Evolutionary conservation across 2,888 invertebrate genomes (phyloP), one percentile per base, ranked within the genome.

Genomic region (Pocota personata): DNA sequence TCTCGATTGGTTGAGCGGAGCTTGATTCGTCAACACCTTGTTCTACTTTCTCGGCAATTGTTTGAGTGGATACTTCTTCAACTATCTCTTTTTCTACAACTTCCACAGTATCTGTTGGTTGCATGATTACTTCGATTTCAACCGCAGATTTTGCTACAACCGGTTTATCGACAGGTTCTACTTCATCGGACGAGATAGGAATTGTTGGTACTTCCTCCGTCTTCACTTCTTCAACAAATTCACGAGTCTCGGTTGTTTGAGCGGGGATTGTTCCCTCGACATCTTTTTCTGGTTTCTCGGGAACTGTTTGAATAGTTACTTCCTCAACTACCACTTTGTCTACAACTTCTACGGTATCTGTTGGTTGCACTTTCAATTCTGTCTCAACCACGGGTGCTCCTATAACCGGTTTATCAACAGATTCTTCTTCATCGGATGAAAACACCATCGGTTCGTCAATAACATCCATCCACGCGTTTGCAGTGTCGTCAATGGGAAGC

Each of bases 381-480:
- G 5, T 6, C 6, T 12, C 1, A 1, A 52, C 7, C 2, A 14
- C 52, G 5, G 72, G 43, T 6, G 55, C 19, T 57, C 21, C 21
- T 58, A 8, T 14, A 10, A 43, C 37, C 14, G 40, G 0, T 37
- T 64, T 46, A 12, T 19, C 32, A n/a, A 21, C 21, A 32, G 30
- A 0, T 48, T 82, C 79, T 43, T 76, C 79, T 16, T 82, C 90
- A 50, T 90, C 90, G 62, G 72, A 72, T 12, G 87, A 86, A 21
- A 87, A 52, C 0, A 55, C 27, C 46, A 82, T 77, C n/a, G 86
- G 73, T 27, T 87, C 88, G 7, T 88, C 88, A n/a, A 87, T 35
- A 12, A 87, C 89, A 72, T 91, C 90, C 87, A 91, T 88, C 88
- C 91, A 91, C 3, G 89, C 72, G 52, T 87, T 88, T 57, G 89